A percentile compares a stretch with the other conserved stretches of the same genome.
Conservation (phyloP, 2,113 vertebrate species). For the Perca schrenkii region DNA sequence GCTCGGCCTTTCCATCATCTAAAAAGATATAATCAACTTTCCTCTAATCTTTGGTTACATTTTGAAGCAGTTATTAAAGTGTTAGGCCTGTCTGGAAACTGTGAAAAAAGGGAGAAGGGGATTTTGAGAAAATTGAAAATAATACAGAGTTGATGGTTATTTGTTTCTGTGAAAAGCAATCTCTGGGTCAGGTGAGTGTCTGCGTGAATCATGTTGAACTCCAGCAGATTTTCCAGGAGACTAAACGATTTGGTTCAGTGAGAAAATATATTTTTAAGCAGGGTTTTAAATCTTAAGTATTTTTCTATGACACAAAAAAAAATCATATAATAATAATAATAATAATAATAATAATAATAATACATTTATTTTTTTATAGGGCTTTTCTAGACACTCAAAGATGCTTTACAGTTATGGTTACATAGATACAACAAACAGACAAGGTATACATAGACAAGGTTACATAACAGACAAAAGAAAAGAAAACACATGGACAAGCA, state of each 20-base stretch:
- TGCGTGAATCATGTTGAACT: background rate
- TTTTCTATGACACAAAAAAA: background rate
- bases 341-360: too few relatives aligned
- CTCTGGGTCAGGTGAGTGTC: background rate
- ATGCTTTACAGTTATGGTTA: too few relatives aligned
- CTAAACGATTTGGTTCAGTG: background rate
- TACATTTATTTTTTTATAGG: too few relatives aligned
- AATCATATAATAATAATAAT: too few relatives aligned
- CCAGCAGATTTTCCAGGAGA: too few relatives aligned
- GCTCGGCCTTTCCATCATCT: conserved; percentile 18
- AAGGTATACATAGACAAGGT: too few relatives aligned
- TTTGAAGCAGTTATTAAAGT: conserved; percentile 1
- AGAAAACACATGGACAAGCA: too few relatives aligned
- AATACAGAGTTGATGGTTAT: too few relatives aligned
- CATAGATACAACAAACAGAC: too few relatives aligned
- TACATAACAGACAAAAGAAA: too few relatives aligned
- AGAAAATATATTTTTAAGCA: background rate
- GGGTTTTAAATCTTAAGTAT: background rate
- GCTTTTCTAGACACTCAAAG: too few relatives aligned
- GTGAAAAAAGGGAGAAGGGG: background rate
- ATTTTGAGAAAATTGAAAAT: background rate
- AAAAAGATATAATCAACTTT: background rate
- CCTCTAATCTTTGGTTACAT: background rate
- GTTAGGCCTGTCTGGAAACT: too few relatives aligned
- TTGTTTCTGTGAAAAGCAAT: background rate